Evolutionary conservation across 2,888 invertebrate genomes (phyloP).

Genomic region (Yponomeuta sedellus): DNA sequence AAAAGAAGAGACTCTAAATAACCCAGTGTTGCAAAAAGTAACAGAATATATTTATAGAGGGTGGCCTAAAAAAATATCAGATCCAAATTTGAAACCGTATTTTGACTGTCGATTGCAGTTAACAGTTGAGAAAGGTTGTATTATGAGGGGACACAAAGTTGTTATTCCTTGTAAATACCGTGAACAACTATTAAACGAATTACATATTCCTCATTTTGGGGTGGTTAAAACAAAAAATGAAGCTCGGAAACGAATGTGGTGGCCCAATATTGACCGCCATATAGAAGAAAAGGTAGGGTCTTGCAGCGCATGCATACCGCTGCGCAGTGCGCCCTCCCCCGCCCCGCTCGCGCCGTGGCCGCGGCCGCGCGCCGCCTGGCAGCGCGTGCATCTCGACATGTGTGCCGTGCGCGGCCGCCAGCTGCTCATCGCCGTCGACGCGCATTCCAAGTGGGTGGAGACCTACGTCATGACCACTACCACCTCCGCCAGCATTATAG

Average conservation of each 20-base stretch:
- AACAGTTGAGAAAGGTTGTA: conserved; percentile 16
- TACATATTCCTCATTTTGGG: conserved; percentile 21
- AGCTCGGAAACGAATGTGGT: conserved; percentile 21
- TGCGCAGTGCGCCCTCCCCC: conserved; percentile 19
- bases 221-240: conserved; percentile 23
- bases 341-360: conserved; percentile 22
- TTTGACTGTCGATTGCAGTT: conserved; percentile 8
- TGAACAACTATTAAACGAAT: conserved; percentile 20
- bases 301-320: conserved; percentile 17
- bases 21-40: conserved; percentile 8
- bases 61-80: neutral
- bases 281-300: conserved; percentile 22
- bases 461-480: conserved; percentile 19
- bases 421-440: conserved; percentile 20
- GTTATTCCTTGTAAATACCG: conserved; percentile 17
- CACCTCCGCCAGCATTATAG: conserved; percentile 15
- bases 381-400: conserved; percentile 22
- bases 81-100: conserved; percentile 13
- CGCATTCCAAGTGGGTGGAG: conserved; percentile 21
- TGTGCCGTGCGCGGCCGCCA: neutral
- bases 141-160: conserved; percentile 19
- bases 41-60: conserved; percentile 1
- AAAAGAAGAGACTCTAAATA: neutral
- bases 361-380: conserved; percentile 15
- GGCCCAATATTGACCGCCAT: conserved; percentile 20